Evolutionary conservation across 2,113 vertebrate species (phyloP).

Genomic region (Anolis carolinensis): DNA sequence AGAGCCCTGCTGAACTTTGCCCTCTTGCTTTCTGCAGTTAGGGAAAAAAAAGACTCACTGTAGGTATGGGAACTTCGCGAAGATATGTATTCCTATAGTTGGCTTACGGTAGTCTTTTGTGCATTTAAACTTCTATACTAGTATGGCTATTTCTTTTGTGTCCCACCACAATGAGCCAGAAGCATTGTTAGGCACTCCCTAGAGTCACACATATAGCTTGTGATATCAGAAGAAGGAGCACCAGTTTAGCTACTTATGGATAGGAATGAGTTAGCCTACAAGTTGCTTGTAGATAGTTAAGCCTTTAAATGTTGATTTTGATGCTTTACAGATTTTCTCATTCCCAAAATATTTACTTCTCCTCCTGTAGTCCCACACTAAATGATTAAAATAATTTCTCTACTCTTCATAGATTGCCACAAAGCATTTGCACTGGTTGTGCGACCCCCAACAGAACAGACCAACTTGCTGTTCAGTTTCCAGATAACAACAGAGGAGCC

Average conservation of each 20-base stretch:
- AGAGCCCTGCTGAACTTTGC: not conserved
- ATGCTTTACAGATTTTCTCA: not conserved
- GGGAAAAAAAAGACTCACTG: not conserved
- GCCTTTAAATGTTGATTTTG: not conserved
- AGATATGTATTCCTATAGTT: not conserved
- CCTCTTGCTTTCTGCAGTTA: not conserved
- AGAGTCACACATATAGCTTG: not conserved
- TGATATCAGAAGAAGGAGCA: not conserved
- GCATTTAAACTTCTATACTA: not conserved
- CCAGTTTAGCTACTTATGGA: too few species aligned
- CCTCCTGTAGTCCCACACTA: not conserved
- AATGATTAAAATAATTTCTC: not conserved
- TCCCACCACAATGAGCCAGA: not conserved
- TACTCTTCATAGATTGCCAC: conserved; percentile 83
- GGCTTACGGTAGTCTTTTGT: not conserved
- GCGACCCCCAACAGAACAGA: conserved; percentile 91
- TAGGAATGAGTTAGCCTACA: not conserved
- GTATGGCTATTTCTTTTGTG: not conserved
- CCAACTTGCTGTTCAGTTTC: conserved; percentile 95
- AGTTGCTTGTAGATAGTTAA: not conserved
- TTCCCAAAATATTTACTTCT: not conserved
- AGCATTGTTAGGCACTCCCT: not conserved
- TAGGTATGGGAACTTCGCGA: not conserved
- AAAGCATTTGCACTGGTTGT: conserved; percentile 96
- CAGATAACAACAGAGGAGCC: conserved; percentile 90